Evolutionary conservation across 2,113 vertebrate species (phyloP), one percentile per base, ranked within the genome.

Genomic region (Epinephelus lanceolatus): DNA sequence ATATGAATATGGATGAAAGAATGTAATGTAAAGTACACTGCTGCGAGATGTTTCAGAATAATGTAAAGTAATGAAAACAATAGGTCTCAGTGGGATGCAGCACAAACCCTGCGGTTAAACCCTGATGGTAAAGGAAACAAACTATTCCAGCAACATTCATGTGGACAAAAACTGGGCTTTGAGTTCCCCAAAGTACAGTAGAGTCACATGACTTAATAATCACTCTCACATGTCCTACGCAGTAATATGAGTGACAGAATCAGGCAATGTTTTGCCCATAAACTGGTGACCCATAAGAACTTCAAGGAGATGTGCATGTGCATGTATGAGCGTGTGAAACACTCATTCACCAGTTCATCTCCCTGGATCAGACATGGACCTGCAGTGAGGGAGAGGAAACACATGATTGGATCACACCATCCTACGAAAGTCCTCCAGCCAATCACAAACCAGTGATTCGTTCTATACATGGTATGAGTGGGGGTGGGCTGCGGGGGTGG

Each of bases 361-460:
- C 49, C 19, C 14, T 57, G 51, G 13, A 69, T 70, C 61, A 21
- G 55, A 40, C 51, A 30, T 66, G 52, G 73, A 5, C 37, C 15
- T 68, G 62, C 19, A 77, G 47, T 76, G 40, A 69, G 55, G 52
- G 52, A 77, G 12, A 63, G 23, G n/a, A 12, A 57, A 45, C 59
- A 74, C 33, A 10, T 65, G 84, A 93, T 80, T 85, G 81, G 87
- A 91, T 95, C 90, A 93, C 86, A 86, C 92, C 89, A 94, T 77
- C 25, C 70, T 59, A 51, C 37, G 18, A 60, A 66, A 76, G 21
- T 52, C 53, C 62, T 67, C 21, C 61, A 88, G 76, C 92, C 94
- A 94, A 91, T 93, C 81, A 77, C 76, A 87, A 68, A 4, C 33
- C 27, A 21, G 25, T 13, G 60, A 27, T 74, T 60, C 8, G 1